Evolutionary conservation across 2,888 invertebrate species (phyloP).

Genomic region (Antitype chi): DNA sequence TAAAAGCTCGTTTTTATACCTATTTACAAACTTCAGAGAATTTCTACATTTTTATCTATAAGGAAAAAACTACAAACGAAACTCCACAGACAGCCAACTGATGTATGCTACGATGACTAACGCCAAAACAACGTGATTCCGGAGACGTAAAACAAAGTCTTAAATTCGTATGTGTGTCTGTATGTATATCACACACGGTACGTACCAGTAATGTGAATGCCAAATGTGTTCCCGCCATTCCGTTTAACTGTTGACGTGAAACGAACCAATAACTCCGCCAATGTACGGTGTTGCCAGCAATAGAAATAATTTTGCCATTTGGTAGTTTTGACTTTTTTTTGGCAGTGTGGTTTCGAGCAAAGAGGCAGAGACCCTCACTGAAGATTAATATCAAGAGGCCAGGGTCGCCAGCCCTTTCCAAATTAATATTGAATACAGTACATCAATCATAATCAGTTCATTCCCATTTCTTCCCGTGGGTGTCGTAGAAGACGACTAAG

Average conservation of each 20-base stretch:
- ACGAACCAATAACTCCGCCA: conserved; percentile 71
- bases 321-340: not conserved
- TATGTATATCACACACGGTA: conserved; percentile 53
- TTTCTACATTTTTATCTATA: not conserved
- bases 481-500: no score
- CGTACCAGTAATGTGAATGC: conserved; percentile 76
- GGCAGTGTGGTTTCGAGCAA: not conserved
- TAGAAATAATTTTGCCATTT: not conserved
- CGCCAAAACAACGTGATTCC: conserved; percentile 10
- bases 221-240: conserved; percentile 77
- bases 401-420: not conserved
- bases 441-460: no score
- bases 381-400: not conserved
- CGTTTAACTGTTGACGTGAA: conserved; percentile 71
- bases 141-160: conserved; percentile 38
- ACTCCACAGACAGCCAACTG: conserved; percentile 19
- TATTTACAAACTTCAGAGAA: not conserved
- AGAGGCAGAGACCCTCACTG: not conserved
- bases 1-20: not conserved
- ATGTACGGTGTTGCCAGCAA: conserved; percentile 49
- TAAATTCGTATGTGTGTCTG: not conserved
- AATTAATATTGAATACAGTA: no score
- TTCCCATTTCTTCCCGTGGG: no score
- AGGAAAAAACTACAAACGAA: conserved; percentile 16
- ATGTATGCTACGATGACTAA: conserved; percentile 38